Percentiles rank a stretch among this genome's conserved stretches.
Evolutionary conservation across 2,888 invertebrate species (phyloP).

Genomic region (Malachius bipustulatus): DNA sequence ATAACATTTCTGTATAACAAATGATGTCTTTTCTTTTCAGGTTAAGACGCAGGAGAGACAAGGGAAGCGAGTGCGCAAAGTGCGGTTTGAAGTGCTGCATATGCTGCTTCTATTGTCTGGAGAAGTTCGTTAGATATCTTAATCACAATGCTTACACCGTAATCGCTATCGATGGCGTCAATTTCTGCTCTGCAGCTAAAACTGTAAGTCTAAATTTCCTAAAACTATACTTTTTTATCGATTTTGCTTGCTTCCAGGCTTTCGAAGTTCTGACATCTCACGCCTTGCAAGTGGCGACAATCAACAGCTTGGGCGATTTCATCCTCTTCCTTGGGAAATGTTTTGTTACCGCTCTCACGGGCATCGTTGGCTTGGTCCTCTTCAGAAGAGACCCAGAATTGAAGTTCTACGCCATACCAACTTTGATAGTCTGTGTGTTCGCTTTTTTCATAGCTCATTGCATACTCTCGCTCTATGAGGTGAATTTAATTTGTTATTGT

Average conservation of each 20-base stretch:
- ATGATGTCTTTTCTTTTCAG: conserved; percentile 35
- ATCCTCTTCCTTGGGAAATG: conserved; percentile 81
- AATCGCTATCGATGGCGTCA: conserved; percentile 81
- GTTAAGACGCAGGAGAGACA: conserved; percentile 53
- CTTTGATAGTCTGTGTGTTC: conserved; percentile 71
- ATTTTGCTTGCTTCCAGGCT: conserved; percentile 48
- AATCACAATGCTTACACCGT: conserved; percentile 94
- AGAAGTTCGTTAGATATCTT: conserved; percentile 81
- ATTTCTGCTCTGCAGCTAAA: conserved; percentile 82
- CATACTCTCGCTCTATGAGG: conserved; percentile 87
- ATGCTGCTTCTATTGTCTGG: conserved; percentile 83
- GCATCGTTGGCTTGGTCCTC: conserved; percentile 62
- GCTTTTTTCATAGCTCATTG: conserved; percentile 89
- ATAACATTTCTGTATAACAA: background rate
- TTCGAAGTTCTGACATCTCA: conserved; percentile 75
- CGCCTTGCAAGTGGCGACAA: conserved; percentile 76
- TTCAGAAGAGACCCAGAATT: conserved; percentile 61
- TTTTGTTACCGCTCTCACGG: conserved; percentile 72
- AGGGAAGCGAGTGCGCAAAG: conserved; percentile 61
- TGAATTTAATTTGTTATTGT: conserved; percentile 29
- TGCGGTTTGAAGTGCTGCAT: conserved; percentile 72
- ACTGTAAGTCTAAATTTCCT: conserved; percentile 65
- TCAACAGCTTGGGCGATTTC: conserved; percentile 88
- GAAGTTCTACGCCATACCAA: conserved; percentile 77
- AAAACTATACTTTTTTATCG: too few species aligned